Evolutionary conservation across 1,140 invertebrate genomes (phyloP).

Genomic region (Drosophila virilis): DNA sequence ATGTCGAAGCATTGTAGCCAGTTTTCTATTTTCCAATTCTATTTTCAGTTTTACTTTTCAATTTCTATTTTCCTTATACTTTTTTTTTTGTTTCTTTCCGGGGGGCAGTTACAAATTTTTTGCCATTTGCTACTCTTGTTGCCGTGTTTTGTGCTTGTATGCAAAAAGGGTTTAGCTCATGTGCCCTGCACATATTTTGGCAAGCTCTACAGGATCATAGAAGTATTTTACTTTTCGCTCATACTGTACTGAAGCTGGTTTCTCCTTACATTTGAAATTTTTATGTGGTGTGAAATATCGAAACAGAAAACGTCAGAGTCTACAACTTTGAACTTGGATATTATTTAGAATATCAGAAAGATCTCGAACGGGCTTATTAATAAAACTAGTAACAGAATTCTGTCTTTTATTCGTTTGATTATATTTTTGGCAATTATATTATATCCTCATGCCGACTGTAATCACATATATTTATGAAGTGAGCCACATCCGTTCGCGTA

Average conservation of each 20-base stretch:
- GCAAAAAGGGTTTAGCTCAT: constrained; percentile 59
- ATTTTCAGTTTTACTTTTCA: constrained; percentile 61
- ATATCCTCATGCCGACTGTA: too few relatives aligned
- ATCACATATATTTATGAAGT: too few relatives aligned
- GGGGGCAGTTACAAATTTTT: constrained; percentile 64
- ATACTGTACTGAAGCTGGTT: constrained; percentile 32
- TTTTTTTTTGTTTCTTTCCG: constrained; percentile 52
- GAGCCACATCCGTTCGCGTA: too few relatives aligned
- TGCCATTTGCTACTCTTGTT: constrained; percentile 59
- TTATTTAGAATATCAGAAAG: too few relatives aligned
- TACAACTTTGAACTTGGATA: too few relatives aligned
- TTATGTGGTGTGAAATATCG: too few relatives aligned
- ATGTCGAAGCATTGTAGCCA: constrained; percentile 55
- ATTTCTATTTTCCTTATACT: constrained; percentile 32
- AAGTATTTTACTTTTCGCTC: constrained; percentile 23
- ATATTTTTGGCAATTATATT: too few relatives aligned
- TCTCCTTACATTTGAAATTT: not conserved
- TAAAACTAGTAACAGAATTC: too few relatives aligned
- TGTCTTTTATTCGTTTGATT: too few relatives aligned
- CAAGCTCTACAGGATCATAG: constrained; percentile 16
- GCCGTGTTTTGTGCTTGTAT: constrained; percentile 47
- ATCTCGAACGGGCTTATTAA: too few relatives aligned
- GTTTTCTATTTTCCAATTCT: constrained; percentile 76
- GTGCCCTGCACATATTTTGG: constrained; percentile 28
- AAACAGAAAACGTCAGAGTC: too few relatives aligned